Base-by-base conservation (phyloP, 2,113 vertebrate genomes). In the Bagarius yarrelli region DNA sequence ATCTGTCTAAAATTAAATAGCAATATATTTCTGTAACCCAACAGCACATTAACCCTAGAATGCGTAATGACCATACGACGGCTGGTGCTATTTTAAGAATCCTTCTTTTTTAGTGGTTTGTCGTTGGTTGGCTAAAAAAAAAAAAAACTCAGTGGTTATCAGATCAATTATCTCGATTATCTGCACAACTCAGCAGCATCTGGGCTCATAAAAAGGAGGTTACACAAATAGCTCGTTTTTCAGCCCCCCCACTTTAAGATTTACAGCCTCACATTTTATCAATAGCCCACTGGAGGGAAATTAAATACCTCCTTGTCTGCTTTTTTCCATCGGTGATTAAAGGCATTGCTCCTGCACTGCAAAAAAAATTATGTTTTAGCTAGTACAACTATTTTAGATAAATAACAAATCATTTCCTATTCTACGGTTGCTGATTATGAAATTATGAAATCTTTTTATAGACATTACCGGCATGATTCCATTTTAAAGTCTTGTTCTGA, bases 141-240 rank as follows among this genome's bases (percentile, higher is more conserved):
- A 30, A 0, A 23, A 47, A 36, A 21, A 21, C n/a, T 53, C 6
- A 4, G 47, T 30, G 25, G 69, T 47, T 30, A 53, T 52, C 47
- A 30, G 69, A 72, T 52, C 19, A 19, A 71, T 71, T 52, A 71
- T 53, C 47, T 71, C 14, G 16, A 71, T 71, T 30, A 71, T 72
- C 67, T 71, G n/a, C 44, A 71, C 44, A 71, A 19, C 5, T 50
- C 4, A 18, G 67, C n/a, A 71, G 44, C 44, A 71, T 71, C 44
- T 52, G 44, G 67, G 25, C 15, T 30, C 67, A 19, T 27, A 71
- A 52, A 67, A 71, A 18, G 66, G 21, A n/a, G 15, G 34, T 40
- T 69, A 8, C 21, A 69, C 36, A 47, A 69, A 69, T 15, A 16
- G 23, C 2, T 50, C 40, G 25, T 16, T 40, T 13, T 30, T 71